These are phyloP conservation scores for Hirtodrosophila trivittata DNA, from an alignment of 2,888 invertebrate genomes.

Conservation along the genomic window DNA sequence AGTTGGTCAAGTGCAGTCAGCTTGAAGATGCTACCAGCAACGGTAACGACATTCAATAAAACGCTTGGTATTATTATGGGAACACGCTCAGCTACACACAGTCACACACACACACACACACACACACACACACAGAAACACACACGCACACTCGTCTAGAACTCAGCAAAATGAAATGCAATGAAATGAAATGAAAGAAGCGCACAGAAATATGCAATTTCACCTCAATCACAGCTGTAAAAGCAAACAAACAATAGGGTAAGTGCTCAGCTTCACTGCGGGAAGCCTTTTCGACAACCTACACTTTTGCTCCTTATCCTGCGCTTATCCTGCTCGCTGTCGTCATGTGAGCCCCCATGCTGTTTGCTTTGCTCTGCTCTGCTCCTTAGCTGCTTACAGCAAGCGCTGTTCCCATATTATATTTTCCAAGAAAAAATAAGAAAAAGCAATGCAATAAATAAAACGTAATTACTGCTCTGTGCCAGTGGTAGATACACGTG, in stretches of 20 bases:
- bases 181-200: constrained; percentile 64
- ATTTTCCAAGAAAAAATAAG: constrained; percentile 19
- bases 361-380: constrained; percentile 37
- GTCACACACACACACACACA: constrained; percentile 5
- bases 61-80: constrained; percentile 68
- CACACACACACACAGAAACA: constrained; percentile 12
- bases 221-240: constrained; percentile 78
- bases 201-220: constrained; percentile 77
- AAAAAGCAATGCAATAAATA: constrained; percentile 31
- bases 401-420: constrained; percentile 26
- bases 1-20: constrained; percentile 53
- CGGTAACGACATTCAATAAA: constrained; percentile 74
- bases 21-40: constrained; percentile 35
- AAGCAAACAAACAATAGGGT: constrained; percentile 73
- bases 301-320: constrained; percentile 15
- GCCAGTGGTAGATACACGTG: neutral
- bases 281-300: neutral
- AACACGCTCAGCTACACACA: constrained; percentile 21
- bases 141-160: constrained; percentile 23
- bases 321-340: constrained; percentile 20
- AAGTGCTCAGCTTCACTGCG: constrained; percentile 30
- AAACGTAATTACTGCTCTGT: constrained; percentile 45
- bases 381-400: constrained; percentile 2
- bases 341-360: constrained; percentile 60
- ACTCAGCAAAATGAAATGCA: constrained; percentile 55